phyloP scores from a whole-genome alignment of 1,140 invertebrate genomes.

The Pollicipes pollicipes region DNA sequence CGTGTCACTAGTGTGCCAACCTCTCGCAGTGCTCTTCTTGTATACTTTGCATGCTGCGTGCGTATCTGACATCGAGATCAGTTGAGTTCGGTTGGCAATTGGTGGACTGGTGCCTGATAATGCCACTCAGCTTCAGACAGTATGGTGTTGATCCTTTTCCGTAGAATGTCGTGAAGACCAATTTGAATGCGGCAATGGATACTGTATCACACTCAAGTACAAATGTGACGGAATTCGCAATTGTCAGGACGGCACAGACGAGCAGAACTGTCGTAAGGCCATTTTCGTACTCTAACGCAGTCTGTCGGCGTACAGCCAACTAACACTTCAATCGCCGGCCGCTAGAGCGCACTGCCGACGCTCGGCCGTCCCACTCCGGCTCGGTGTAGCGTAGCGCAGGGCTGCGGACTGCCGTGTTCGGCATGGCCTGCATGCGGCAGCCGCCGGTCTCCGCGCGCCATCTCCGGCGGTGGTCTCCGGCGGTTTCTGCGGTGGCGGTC shows the following conservation, averaged over 20 bases:
- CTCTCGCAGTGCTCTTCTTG: too few relatives aligned
- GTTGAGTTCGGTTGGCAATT: too few relatives aligned
- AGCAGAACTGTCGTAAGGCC: background rate
- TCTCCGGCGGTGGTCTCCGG: background rate
- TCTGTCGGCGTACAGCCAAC: background rate
- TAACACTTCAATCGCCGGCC: background rate
- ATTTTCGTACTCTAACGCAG: background rate
- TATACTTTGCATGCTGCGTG: too few relatives aligned
- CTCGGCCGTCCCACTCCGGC: too few relatives aligned
- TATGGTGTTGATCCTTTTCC: background rate
- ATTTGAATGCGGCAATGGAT: constrained; percentile 18
- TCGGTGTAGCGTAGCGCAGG: background rate
- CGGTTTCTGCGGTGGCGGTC: background rate
- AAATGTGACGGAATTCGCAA: constrained; percentile 17
- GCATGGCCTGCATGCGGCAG: background rate
- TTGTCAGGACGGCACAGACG: background rate
- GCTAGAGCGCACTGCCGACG: background rate
- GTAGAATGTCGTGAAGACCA: constrained; percentile 13
- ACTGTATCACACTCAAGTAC: constrained; percentile 22
- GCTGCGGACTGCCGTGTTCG: background rate
- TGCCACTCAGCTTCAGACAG: too few relatives aligned
- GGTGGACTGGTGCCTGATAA: too few relatives aligned
- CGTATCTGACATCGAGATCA: too few relatives aligned
- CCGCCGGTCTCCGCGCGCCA: background rate
- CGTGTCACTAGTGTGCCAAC: too few relatives aligned